Evolutionary conservation across 2,888 invertebrate genomes (phyloP).

Genomic region (Calliopum simillimum): DNA sequence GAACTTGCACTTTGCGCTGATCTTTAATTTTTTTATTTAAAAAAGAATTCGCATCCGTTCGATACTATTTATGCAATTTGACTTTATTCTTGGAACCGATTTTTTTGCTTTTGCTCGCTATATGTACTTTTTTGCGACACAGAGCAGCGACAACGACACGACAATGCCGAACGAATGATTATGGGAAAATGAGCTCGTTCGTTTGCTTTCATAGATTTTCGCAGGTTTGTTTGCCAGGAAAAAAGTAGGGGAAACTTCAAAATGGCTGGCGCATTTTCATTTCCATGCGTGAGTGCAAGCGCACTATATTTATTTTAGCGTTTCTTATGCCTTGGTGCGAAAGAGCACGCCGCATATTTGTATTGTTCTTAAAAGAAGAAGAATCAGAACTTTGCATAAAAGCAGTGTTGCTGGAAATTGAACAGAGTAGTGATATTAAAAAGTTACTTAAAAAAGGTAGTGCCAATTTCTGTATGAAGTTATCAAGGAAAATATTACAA

Average conservation of each 20-base stretch:
- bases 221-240: neutral
- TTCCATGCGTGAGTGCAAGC: constrained; percentile 19
- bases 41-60: no score
- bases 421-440: neutral
- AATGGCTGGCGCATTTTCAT: constrained; percentile 17
- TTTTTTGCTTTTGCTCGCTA: constrained; percentile 8
- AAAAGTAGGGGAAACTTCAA: constrained; percentile 26
- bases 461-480: no score
- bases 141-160: constrained; percentile 17
- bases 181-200: constrained; percentile 31
- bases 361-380: neutral
- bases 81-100: neutral
- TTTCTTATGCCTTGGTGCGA: neutral
- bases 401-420: neutral
- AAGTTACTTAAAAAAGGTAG: neutral
- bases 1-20: constrained; percentile 5
- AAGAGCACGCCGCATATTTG: neutral
- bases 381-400: neutral
- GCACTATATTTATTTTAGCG: neutral
- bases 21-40: no score
- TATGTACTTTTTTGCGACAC: neutral
- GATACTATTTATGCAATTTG: constrained; percentile 18
- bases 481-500: no score
- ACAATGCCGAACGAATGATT: constrained; percentile 23
- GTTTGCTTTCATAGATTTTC: neutral